These are phyloP conservation scores for Crotalus viridis DNA, from an alignment of 2,113 vertebrate genomes.

Conservation along the genomic window DNA sequence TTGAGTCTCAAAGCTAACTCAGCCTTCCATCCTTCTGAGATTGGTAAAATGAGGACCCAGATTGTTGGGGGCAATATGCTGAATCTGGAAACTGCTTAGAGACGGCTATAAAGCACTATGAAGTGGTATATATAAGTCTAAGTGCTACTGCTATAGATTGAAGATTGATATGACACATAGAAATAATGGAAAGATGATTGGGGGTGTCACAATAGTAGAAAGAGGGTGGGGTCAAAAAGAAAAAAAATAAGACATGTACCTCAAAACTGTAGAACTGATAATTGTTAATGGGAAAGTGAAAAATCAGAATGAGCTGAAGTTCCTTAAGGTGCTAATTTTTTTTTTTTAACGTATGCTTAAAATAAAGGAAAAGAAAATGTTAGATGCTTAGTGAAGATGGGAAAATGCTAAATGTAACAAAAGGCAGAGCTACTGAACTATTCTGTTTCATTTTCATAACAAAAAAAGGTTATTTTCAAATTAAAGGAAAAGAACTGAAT, in stretches of 20 bases:
- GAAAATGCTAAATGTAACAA: neutral
- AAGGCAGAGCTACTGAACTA: neutral
- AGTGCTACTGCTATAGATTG: too few species aligned
- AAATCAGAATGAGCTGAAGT: neutral
- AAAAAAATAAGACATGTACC: neutral
- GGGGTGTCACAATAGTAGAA: neutral
- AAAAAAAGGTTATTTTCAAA: neutral
- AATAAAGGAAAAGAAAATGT: neutral
- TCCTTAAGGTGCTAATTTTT: neutral
- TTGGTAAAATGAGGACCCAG: too few species aligned
- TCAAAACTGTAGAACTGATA: neutral
- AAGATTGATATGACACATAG: neutral
- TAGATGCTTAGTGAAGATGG: neutral
- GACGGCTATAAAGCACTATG: too few species aligned
- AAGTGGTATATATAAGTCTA: too few species aligned
- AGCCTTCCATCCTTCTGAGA: too few species aligned
- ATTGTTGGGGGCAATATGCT: too few species aligned
- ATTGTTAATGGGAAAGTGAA: neutral
- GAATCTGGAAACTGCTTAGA: too few species aligned
- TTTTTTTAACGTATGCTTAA: neutral
- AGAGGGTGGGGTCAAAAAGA: neutral
- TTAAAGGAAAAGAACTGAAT: neutral
- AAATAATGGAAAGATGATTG: neutral
- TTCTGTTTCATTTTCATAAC: neutral
- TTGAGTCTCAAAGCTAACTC: too few species aligned